phyloP scores from a whole-genome alignment of 2,888 invertebrate genomes.

The Catocala nupta region DNA sequence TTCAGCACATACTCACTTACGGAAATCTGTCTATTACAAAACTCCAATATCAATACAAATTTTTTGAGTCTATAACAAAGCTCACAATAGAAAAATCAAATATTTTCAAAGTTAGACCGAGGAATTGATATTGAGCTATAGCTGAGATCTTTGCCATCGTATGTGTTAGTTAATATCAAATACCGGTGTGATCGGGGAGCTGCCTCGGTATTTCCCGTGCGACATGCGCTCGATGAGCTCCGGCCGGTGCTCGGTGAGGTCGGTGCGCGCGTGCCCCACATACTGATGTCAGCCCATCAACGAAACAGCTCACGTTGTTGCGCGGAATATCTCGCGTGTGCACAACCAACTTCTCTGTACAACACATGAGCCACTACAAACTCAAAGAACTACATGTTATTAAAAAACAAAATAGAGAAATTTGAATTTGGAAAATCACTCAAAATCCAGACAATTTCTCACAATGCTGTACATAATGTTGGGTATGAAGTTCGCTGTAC shows the following conservation, averaged over 20 bases:
- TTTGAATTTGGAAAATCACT: no score
- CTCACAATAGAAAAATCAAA: no score
- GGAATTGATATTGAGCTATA: no score
- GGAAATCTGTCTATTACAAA: no score
- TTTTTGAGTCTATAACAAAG: no score
- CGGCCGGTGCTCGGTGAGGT: conserved; percentile 14
- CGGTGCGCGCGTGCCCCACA: conserved; percentile 42
- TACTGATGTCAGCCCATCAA: conserved; percentile 40
- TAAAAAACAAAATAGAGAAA: no score
- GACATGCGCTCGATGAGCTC: conserved; percentile 15
- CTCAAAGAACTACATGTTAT: no score
- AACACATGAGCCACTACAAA: neutral
- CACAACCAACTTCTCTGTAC: conserved; percentile 13
- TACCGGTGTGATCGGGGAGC: conserved; percentile 15
- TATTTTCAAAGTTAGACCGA: no score
- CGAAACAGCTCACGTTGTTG: conserved; percentile 40
- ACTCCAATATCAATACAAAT: no score
- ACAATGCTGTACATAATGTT: no score
- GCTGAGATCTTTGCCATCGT: neutral
- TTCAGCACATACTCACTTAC: no score
- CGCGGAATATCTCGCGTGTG: conserved; percentile 22
- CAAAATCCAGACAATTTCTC: no score
- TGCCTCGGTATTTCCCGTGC: conserved; percentile 37
- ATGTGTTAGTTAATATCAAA: conserved; percentile 14
- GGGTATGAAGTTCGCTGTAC: conserved; percentile 13